Evolutionary conservation across 2,797 vertebrate species (phyloP).

Genomic region (Crypturellus tataupa): DNA sequence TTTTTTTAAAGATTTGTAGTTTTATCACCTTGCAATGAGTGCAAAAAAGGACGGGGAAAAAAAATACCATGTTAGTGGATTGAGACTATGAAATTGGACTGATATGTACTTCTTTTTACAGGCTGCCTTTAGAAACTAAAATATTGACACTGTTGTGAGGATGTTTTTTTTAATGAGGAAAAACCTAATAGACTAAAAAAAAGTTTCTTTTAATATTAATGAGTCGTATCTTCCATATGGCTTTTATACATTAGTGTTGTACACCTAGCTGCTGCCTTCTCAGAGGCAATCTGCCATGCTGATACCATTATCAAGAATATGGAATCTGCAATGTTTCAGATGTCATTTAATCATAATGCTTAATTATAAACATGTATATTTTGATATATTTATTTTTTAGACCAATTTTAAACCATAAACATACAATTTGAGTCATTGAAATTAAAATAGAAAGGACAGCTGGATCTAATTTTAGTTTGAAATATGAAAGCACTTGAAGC

Average conservation of each 20-base stretch:
- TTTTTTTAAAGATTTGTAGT: neutral
- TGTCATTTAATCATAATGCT: neutral
- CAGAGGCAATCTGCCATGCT: neutral
- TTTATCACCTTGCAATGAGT: neutral
- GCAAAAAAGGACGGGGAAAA: neutral
- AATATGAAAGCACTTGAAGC: neutral
- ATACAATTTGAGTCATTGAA: neutral
- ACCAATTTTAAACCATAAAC: neutral
- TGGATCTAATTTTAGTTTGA: conserved; percentile 27
- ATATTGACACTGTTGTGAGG: neutral
- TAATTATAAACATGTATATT: neutral
- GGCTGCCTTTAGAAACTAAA: neutral
- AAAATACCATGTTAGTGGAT: neutral
- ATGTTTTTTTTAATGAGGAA: neutral
- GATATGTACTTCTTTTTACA: neutral
- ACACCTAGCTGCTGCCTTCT: neutral
- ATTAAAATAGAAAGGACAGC: conserved; percentile 12
- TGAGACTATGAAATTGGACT: neutral
- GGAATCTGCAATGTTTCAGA: neutral
- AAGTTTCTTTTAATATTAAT: neutral
- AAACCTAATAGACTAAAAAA: neutral
- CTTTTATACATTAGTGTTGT: neutral
- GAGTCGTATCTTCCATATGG: neutral
- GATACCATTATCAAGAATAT: neutral
- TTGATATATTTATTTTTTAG: neutral